Evolutionary conservation across 2,797 vertebrate genomes (phyloP).

Genomic region (Micromesistius poutassou): DNA sequence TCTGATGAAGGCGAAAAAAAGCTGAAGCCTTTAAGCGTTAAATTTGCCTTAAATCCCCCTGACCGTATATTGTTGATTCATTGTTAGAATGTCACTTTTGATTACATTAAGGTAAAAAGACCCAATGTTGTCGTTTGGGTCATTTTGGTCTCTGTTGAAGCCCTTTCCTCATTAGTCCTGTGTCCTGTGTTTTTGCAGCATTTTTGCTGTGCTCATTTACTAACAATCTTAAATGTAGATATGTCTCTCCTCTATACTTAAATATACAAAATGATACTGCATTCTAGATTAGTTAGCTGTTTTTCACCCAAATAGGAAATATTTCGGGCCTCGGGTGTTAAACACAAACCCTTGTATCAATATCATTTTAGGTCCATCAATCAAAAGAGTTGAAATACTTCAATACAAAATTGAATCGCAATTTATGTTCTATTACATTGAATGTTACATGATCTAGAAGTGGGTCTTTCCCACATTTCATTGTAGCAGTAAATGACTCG

Average conservation of each 20-base stretch:
- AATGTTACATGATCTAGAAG: not conserved
- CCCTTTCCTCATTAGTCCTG: not conserved
- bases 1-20: not conserved
- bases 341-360: conserved; percentile 1
- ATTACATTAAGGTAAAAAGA: not conserved
- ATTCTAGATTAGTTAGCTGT: not conserved
- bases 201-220: conserved; percentile 6
- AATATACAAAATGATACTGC: not conserved
- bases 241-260: conserved; percentile 4
- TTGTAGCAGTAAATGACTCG: not conserved
- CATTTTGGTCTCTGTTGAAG: not conserved
- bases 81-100: conserved; percentile 1
- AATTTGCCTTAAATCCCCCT: conserved; percentile 2
- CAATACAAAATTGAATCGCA: not conserved
- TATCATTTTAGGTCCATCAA: not conserved
- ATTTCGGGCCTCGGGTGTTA: not conserved
- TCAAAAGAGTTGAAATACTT: not conserved
- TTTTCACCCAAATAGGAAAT: not conserved
- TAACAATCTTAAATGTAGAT: conserved; percentile 1
- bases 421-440: not conserved
- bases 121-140: conserved; percentile 1
- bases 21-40: not conserved
- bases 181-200: conserved; percentile 2
- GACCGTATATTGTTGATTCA: not conserved
- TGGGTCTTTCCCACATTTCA: conserved; percentile 2